Evolutionary conservation across 1,140 invertebrate species (phyloP).

Genomic region (Bilobella aurantiaca): DNA sequence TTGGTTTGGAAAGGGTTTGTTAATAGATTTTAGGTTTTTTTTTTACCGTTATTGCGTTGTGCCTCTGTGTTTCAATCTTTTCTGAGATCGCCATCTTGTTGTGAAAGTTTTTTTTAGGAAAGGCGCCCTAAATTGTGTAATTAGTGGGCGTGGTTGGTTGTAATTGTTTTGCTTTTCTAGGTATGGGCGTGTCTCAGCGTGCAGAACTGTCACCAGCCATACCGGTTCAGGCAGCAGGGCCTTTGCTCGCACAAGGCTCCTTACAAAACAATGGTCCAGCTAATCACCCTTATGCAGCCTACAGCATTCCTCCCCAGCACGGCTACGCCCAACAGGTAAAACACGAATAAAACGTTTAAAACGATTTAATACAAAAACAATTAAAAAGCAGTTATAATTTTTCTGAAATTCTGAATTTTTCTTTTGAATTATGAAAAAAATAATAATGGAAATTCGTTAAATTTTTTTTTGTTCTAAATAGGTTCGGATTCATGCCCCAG

Average conservation of each 20-base stretch:
- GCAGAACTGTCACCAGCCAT: background rate
- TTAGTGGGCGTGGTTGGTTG: too few species aligned
- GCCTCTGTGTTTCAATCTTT: too few species aligned
- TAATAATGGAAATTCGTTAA: too few species aligned
- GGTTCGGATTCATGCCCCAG: background rate
- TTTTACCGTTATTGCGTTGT: too few species aligned
- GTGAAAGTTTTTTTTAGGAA: too few species aligned
- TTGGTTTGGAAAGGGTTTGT: too few species aligned
- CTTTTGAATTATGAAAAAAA: background rate
- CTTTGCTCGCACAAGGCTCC: background rate
- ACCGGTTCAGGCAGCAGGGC: background rate
- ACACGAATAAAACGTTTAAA: background rate
- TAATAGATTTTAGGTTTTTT: too few species aligned
- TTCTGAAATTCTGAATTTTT: background rate
- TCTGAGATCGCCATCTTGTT: too few species aligned
- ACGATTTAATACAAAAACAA: background rate
- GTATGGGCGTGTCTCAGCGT: background rate
- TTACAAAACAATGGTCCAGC: background rate
- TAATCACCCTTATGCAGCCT: background rate
- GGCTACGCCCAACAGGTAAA: slow-evolving; percentile 12
- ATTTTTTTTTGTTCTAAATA: slow-evolving; percentile 8
- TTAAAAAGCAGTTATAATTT: too few species aligned
- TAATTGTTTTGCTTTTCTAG: too few species aligned
- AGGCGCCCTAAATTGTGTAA: too few species aligned
- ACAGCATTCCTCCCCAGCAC: slow-evolving; percentile 14